These are phyloP conservation scores for Ernsta delagoae DNA, from an alignment of 2,888 invertebrate species.

Conservation along the genomic window DNA sequence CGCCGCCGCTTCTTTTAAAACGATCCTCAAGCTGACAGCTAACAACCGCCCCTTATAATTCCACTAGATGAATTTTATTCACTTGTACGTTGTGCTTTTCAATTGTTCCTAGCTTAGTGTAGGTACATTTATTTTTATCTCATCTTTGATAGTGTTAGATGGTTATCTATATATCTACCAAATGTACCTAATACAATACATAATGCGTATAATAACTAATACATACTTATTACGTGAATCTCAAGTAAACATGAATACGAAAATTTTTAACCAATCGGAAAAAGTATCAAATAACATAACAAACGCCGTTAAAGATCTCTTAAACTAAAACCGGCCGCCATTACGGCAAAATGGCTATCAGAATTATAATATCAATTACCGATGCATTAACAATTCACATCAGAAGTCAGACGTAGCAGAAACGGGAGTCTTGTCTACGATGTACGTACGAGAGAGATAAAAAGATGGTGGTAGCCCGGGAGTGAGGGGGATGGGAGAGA, in stretches of 20 bases:
- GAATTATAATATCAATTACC: slow-evolving; percentile 85
- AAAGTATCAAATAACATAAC: slow-evolving; percentile 39
- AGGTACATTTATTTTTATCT: neutral
- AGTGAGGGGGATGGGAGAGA: too few relatives aligned
- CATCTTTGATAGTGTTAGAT: neutral
- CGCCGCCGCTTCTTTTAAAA: slow-evolving; percentile 49
- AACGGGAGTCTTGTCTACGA: slow-evolving; percentile 78
- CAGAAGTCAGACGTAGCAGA: slow-evolving; percentile 82
- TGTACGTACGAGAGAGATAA: slow-evolving; percentile 63
- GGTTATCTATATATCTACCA: neutral
- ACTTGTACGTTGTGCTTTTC: neutral
- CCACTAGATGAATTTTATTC: neutral
- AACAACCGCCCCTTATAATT: slow-evolving; percentile 44
- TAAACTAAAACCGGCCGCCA: slow-evolving; percentile 67
- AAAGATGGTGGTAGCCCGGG: too few relatives aligned
- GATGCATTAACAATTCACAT: slow-evolving; percentile 84
- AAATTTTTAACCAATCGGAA: slow-evolving; percentile 16
- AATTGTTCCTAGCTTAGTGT: neutral
- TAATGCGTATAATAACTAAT: neutral
- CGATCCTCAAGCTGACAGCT: slow-evolving; percentile 40
- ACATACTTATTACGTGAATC: too few relatives aligned
- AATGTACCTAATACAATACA: too few relatives aligned
- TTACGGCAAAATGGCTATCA: slow-evolving; percentile 65
- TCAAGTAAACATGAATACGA: slow-evolving; percentile 10
- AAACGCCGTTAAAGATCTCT: slow-evolving; percentile 45